Evolutionary conservation across 2,113 vertebrate species (phyloP).

Genomic region (Scomber japonicus): DNA sequence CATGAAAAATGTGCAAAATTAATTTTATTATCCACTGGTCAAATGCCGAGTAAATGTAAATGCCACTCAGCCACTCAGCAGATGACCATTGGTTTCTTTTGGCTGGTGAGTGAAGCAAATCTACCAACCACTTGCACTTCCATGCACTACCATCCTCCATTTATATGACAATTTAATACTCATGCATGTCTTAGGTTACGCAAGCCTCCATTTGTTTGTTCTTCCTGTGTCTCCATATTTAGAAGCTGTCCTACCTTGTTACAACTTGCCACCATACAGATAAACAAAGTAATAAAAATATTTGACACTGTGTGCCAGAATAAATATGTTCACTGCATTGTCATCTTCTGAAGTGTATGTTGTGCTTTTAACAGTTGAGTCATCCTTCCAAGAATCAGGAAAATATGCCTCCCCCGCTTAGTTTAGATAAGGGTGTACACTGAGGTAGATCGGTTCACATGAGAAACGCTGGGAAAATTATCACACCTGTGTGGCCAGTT

Average conservation of each 20-base stretch:
- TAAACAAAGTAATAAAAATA: conserved; percentile 10
- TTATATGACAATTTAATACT: background rate
- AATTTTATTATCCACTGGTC: too few relatives aligned
- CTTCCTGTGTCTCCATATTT: conserved; percentile 11
- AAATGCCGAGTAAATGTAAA: too few relatives aligned
- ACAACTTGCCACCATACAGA: conserved; percentile 33
- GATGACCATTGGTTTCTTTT: too few relatives aligned
- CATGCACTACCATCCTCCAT: too few relatives aligned
- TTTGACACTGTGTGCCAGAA: conserved; percentile 22
- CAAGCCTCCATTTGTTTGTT: background rate
- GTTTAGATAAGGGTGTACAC: conserved; percentile 53
- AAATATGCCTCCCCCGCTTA: conserved; percentile 42
- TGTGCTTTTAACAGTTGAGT: conserved; percentile 54
- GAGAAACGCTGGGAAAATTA: background rate
- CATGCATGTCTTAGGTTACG: background rate
- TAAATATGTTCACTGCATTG: conserved; percentile 19
- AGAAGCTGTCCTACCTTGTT: conserved; percentile 16
- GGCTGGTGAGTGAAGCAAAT: too few relatives aligned
- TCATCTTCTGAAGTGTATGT: conserved; percentile 25
- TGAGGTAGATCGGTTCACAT: conserved; percentile 19
- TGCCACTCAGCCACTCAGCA: too few relatives aligned
- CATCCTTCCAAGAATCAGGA: conserved; percentile 61
- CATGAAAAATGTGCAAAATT: too few relatives aligned
- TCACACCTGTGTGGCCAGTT: conserved; percentile 64
- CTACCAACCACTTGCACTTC: too few relatives aligned